Evolutionary conservation across 1,140 invertebrate genomes (phyloP), one percentile per base, ranked within the genome.

Genomic region (Saccostrea cuccullata): DNA sequence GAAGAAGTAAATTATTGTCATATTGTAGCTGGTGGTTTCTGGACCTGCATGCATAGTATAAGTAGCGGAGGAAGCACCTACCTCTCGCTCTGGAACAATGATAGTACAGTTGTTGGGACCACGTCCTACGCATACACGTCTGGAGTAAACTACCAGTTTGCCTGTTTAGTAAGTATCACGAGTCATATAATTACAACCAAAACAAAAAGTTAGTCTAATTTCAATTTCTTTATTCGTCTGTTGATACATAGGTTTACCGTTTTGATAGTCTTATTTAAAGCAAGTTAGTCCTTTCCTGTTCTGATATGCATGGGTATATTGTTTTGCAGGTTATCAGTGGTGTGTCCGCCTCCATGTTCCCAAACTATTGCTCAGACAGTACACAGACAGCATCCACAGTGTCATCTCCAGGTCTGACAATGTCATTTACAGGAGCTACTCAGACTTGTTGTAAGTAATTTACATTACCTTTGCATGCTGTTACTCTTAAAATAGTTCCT

Each of bases 81-180:
- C 26, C 36, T 89, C 17, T 83, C 90, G 13, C 55, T 86, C 8
- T 89, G 88, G 86, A 91, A 89, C 87, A 87, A 89, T 30, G 90
- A 91, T 55, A 82, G 67, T 0, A 83, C 77, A 0, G 86, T 89
- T 15, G 86, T 83, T 30, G 86, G 70, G 1, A 82, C 77, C 11
- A 77, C 82, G 20, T 87, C 87, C 36, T 91, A 88, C 83, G 84
- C 85, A 55, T 89, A 87, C 73, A 67, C 86, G 0, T 91, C 88
- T 30, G 56, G 84, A n/a, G 87, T 89, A 82, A 85, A 87, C 86
- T 67, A 20, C 13, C 56, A 40, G 12, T 26, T 56, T 20, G 40
- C 70, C 70, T 77, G 70, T 30, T 17, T 77, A 30, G 55, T 83
- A 17, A 64, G 77, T 73, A 47, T 30, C 11, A 30, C 67, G 15